phyloP scores from a whole-genome alignment of 2,797 vertebrate genomes.

The Labeo calbasu region DNA sequence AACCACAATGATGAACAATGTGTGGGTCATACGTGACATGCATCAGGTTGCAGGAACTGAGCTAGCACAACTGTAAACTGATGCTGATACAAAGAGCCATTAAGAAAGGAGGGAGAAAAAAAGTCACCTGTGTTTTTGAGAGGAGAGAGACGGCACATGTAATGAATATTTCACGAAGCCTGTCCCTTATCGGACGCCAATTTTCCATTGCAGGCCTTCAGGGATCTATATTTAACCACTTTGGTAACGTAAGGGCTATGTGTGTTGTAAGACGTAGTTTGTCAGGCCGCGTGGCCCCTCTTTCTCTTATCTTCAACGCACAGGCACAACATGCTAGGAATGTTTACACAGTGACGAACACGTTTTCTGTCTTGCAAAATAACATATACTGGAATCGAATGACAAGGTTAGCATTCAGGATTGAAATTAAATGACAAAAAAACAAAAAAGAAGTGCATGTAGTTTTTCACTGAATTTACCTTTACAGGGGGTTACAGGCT shows the following conservation, averaged over 20 bases:
- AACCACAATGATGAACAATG: background rate
- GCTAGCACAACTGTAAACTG: slow-evolving; percentile 11
- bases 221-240: slow-evolving; percentile 48
- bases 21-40: background rate
- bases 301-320: slow-evolving; percentile 2
- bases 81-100: slow-evolving; percentile 3
- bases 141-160: background rate
- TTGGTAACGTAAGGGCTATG: slow-evolving; percentile 25
- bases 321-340: slow-evolving; percentile 10
- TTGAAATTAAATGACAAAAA: slow-evolving; percentile 56
- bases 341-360: background rate
- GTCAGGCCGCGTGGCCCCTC: background rate
- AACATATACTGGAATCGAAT: slow-evolving; percentile 18
- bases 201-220: slow-evolving; percentile 25
- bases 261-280: background rate
- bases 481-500: slow-evolving; percentile 67
- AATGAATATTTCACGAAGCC: slow-evolving; percentile 38
- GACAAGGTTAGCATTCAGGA: slow-evolving; percentile 90
- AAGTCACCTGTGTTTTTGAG: slow-evolving; percentile 10
- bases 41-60: background rate
- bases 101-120: slow-evolving; percentile 15
- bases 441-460: slow-evolving; percentile 54
- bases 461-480: slow-evolving; percentile 63
- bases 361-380: background rate
- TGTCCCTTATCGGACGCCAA: slow-evolving; percentile 26